A percentile compares a stretch with the other conserved stretches of the same genome.
phyloP scores from a whole-genome alignment of 2,888 invertebrate genomes.

The Tenthredo scrophulariae region DNA sequence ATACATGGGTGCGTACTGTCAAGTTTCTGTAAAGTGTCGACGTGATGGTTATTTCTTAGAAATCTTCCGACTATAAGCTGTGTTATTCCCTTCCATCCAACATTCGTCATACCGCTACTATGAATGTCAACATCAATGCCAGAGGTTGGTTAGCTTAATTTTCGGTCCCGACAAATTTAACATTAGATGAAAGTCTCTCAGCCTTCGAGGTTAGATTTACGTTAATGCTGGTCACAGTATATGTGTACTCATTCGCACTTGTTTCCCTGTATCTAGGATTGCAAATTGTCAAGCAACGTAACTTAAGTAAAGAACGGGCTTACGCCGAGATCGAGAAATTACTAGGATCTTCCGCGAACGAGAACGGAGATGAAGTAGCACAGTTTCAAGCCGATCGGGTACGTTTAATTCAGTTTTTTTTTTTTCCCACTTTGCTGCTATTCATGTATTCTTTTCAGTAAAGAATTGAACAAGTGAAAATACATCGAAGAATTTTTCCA shows the following conservation, averaged over 20 bases:
- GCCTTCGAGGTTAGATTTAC: not conserved
- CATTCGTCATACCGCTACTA: not conserved
- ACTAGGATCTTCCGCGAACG: not conserved
- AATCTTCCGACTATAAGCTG: not conserved
- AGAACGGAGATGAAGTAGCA: slow-evolving; percentile 12
- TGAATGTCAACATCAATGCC: not conserved
- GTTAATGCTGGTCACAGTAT: not conserved
- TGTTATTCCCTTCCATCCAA: not conserved
- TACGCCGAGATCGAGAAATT: not conserved
- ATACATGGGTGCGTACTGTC: not conserved
- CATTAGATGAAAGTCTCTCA: not conserved
- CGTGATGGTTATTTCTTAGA: not conserved
- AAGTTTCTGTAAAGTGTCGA: not conserved
- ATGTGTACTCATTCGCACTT: not conserved
- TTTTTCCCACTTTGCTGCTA: not conserved
- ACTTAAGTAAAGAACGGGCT: not conserved
- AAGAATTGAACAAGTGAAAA: not conserved
- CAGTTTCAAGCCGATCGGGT: slow-evolving; percentile 41
- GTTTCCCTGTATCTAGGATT: not conserved
- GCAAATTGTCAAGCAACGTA: not conserved
- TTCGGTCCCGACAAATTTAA: not conserved
- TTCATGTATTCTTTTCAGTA: not conserved
- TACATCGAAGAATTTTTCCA: not conserved
- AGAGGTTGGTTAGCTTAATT: slow-evolving; percentile 28
- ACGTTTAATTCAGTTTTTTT: not conserved